A percentile compares a stretch with the other conserved stretches of the same genome.
Conservation (phyloP, 1,140 invertebrate species). For the Tetranychus cinnabarinus region DNA sequence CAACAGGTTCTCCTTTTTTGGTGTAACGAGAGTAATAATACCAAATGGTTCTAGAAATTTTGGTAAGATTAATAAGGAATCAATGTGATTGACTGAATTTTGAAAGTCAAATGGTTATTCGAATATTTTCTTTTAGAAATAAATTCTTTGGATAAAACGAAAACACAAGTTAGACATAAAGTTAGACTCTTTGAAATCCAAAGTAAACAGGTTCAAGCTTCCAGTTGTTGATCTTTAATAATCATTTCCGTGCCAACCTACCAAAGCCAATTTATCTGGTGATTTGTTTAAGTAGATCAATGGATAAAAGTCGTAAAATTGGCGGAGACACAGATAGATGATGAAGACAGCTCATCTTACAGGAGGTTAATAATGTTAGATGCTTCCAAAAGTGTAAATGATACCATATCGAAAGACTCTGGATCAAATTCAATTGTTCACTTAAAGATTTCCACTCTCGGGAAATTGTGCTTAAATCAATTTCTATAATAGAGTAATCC, state of each 20-base stretch:
- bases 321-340: too few relatives aligned
- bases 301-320: too few relatives aligned
- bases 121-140: neutral
- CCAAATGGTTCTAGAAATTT: constrained; percentile 1
- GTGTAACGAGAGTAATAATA: neutral
- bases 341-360: neutral
- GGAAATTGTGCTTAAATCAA: too few relatives aligned
- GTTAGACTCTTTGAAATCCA: constrained; percentile 39
- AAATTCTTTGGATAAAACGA: neutral
- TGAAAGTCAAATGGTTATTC: neutral
- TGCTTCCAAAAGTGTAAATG: too few relatives aligned
- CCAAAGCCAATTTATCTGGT: too few relatives aligned
- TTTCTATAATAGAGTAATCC: too few relatives aligned
- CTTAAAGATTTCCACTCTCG: too few relatives aligned
- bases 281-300: too few relatives aligned
- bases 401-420: too few relatives aligned
- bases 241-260: too few relatives aligned
- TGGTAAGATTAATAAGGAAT: neutral
- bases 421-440: too few relatives aligned
- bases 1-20: neutral
- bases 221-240: constrained; percentile 38
- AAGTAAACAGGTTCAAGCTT: constrained; percentile 65
- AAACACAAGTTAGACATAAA: constrained; percentile 29
- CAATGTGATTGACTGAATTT: neutral
- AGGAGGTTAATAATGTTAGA: neutral